Evolutionary conservation across 2,888 invertebrate species (phyloP).

Genomic region (Homarus gammarus): DNA sequence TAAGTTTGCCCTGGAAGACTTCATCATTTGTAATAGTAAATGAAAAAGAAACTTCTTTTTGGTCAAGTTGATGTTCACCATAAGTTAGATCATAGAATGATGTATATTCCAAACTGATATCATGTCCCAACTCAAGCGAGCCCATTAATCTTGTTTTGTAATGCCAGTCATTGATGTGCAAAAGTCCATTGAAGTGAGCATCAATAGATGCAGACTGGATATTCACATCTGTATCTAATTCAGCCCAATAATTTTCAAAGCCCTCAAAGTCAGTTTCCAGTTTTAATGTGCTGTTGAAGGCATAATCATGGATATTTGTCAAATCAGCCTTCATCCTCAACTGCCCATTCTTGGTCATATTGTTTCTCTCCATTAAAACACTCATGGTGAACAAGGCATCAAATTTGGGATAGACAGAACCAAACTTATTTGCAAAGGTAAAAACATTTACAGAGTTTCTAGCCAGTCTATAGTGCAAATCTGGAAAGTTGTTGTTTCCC

Average conservation of each 20-base stretch:
- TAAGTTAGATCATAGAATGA: conserved; percentile 18
- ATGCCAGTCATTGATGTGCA: conserved; percentile 44
- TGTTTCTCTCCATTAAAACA: background rate
- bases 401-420: conserved; percentile 38
- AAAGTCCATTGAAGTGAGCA: conserved; percentile 9
- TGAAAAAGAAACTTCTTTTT: conserved; percentile 29
- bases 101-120: conserved; percentile 17
- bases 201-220: background rate
- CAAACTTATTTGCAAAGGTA: conserved; percentile 27
- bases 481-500: conserved; percentile 29
- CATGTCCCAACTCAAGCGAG: background rate
- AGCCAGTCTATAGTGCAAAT: conserved; percentile 7
- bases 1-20: background rate
- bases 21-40: background rate
- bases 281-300: conserved; percentile 30
- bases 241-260: conserved; percentile 46
- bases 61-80: conserved; percentile 16
- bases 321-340: conserved; percentile 38
- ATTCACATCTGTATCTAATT: conserved; percentile 29
- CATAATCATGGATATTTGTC: conserved; percentile 28
- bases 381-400: conserved; percentile 30
- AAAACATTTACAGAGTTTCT: conserved; percentile 23
- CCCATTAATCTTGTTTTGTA: conserved; percentile 22
- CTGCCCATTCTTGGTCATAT: background rate
- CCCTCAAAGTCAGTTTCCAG: conserved; percentile 57